Evolutionary conservation across 92 coral and sea anemone genomes (phyloP).

Genomic region (Palythoa grandis): DNA sequence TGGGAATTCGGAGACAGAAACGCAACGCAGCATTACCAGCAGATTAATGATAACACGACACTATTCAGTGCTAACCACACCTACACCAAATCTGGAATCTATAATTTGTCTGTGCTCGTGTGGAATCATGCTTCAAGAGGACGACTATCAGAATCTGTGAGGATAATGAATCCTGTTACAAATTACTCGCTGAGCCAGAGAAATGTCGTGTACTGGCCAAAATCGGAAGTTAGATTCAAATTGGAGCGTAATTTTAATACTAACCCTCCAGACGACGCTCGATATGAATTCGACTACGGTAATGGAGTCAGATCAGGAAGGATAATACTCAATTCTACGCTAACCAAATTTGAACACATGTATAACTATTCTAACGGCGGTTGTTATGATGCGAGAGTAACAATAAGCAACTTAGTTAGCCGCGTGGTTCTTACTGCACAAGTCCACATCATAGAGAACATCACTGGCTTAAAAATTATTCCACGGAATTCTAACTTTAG

Average conservation of each 20-base stretch:
- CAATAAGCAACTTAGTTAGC: constrained; percentile 73
- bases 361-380: constrained; percentile 68
- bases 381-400: constrained; percentile 61
- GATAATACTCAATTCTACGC: constrained; percentile 26
- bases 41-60: constrained; percentile 38
- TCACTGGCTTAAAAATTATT: constrained; percentile 49
- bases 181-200: constrained; percentile 57
- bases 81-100: constrained; percentile 57
- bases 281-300: constrained; percentile 65
- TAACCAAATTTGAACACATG: constrained; percentile 35
- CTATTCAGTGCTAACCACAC: constrained; percentile 45
- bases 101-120: constrained; percentile 50
- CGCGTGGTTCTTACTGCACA: constrained; percentile 51
- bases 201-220: constrained; percentile 57
- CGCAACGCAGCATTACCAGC: constrained; percentile 11
- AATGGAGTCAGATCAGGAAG: constrained; percentile 48
- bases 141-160: constrained; percentile 12
- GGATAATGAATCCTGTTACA: constrained; percentile 64
- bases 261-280: constrained; percentile 62
- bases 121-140: constrained; percentile 55
- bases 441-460: constrained; percentile 60
- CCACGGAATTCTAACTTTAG: constrained; percentile 56
- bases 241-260: constrained; percentile 37
- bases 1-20: constrained; percentile 81
- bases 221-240: constrained; percentile 41